Evolutionary conservation across 2,113 vertebrate genomes (phyloP).

Genomic region (Dasypus novemcinctus): DNA sequence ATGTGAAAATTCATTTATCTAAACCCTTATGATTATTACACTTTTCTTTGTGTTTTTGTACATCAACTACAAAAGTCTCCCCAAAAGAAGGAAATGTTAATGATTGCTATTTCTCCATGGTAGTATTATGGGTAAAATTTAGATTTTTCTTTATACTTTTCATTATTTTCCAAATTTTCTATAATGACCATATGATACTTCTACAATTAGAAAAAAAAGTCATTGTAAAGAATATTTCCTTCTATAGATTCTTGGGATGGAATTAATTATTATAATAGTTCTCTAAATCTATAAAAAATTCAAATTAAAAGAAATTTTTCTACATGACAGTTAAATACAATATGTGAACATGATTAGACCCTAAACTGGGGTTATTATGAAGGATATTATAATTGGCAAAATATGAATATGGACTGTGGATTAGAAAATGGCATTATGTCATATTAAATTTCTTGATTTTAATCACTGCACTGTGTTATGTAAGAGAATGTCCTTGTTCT

Average conservation of each 20-base stretch:
- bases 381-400: too few relatives aligned
- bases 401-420: too few relatives aligned
- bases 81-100: neutral
- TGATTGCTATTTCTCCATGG: neutral
- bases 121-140: neutral
- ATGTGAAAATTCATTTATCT: neutral
- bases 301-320: conserved; percentile 15
- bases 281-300: neutral
- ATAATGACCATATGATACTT: neutral
- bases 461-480: too few relatives aligned
- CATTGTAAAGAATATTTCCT: neutral
- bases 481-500: too few relatives aligned
- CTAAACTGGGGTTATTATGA: too few relatives aligned
- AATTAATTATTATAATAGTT: neutral
- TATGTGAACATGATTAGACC: too few relatives aligned
- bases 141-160: neutral
- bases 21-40: neutral
- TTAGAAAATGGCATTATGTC: too few relatives aligned
- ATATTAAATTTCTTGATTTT: too few relatives aligned
- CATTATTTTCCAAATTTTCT: neutral
- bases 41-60: conserved; percentile 4
- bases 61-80: neutral
- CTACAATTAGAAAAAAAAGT: conserved; percentile 5
- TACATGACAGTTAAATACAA: too few relatives aligned
- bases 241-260: neutral